phyloP scores from a whole-genome alignment of 1,140 invertebrate species.

The Frieseomelitta varia region DNA sequence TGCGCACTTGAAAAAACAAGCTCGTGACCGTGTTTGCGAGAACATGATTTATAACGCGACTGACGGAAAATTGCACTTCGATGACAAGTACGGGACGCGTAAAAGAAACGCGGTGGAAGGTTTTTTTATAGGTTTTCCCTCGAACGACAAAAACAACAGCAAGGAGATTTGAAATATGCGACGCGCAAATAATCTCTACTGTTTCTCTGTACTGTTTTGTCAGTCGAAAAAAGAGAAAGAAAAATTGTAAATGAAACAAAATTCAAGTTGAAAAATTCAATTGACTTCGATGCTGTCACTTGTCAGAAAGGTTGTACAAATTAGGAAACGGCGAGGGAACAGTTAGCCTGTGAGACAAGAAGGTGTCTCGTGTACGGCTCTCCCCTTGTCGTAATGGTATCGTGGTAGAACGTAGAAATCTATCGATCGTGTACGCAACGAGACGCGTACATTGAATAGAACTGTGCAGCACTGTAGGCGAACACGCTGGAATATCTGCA shows the following conservation, averaged over 20 bases:
- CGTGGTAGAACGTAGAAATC: slow-evolving; percentile 16
- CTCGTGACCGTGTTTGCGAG: no score
- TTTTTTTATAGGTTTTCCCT: not conserved
- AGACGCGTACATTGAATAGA: slow-evolving; percentile 31
- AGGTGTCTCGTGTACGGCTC: not conserved
- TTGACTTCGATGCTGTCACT: no score
- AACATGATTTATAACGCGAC: not conserved
- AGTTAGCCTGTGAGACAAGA: not conserved
- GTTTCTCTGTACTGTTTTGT: not conserved
- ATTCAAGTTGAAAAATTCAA: not conserved
- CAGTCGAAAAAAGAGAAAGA: not conserved
- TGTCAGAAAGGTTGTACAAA: no score
- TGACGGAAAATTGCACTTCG: not conserved
- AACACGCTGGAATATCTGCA: slow-evolving; percentile 42
- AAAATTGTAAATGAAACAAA: not conserved
- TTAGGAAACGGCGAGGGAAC: not conserved
- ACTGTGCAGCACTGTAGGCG: slow-evolving; percentile 46
- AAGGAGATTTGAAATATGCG: slow-evolving; percentile 4
- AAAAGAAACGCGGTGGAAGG: not conserved
- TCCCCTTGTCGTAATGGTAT: not conserved
- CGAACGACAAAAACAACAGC: not conserved
- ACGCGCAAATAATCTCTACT: not conserved
- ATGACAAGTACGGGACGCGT: not conserved
- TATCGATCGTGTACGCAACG: slow-evolving; percentile 33
- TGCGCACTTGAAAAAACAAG: not conserved